Evolutionary conservation across 2,797 vertebrate species (phyloP), one percentile per base, ranked within the genome.

Genomic region (Bradypodion pumilum): DNA sequence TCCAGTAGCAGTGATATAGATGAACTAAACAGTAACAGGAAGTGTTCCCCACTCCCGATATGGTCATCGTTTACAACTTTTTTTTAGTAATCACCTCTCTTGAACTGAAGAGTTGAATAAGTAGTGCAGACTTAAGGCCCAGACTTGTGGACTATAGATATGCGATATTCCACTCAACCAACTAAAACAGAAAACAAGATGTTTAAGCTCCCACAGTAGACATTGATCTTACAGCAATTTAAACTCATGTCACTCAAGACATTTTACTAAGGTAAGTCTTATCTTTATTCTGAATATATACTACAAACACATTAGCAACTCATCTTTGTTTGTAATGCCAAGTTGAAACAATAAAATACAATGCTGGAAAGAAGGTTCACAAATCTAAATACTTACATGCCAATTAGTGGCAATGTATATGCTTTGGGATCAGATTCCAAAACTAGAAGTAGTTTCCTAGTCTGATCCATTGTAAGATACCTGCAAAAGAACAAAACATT

Each of bases 381-480:
- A 84, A 0, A 90, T 72, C 21, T 37, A 56, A 88, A 91, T 77
- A 97, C 98, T 98, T 91, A 99, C 99, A 99, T 95, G 94, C 99
- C 99, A 19, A 99, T 97, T 85, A 99, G 95, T 0, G 98, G 98
- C 82, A 99, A 94, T 74, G 92, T 95, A 88, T 93, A 96, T 84
- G 96, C 97, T 92, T 99, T 99, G 2, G 99, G 98, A 89, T 99
- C 99, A 1, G 98, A 98, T 94, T 99, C 98, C 4, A 99, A 93
- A 85, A 99, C 89, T 74, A 99, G 95, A 19, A 99, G 96, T 42
- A 99, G 92, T 89, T 99, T 99, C 49, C 98, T 94, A 82, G 96
- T 98, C 92, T 99, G 97, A 91, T 99, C 98, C 98, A 99, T 99
- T 40, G 98, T 99, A 91, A 99, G 94, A 89, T 97, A 99, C 62